A percentile compares a stretch with the other conserved stretches of the same genome.
Conservation (phyloP, 2,888 invertebrate genomes). For the Meghimatium bilineatum region DNA sequence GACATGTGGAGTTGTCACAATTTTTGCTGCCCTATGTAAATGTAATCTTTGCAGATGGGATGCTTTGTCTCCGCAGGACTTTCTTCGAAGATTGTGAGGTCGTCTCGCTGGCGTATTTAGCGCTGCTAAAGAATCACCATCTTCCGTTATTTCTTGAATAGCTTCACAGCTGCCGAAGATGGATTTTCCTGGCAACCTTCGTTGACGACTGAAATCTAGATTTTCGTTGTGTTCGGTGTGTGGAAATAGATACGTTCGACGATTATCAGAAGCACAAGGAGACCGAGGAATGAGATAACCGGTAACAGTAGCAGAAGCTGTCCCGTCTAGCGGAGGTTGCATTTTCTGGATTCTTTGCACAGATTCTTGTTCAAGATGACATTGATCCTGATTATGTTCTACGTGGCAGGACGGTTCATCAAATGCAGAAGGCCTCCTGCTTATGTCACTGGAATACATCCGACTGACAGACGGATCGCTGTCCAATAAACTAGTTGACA, state of each 20-base stretch:
- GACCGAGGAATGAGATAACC: constrained; percentile 42
- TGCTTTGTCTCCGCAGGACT: constrained; percentile 43
- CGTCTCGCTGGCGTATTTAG: background rate
- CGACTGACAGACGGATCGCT: constrained; percentile 47
- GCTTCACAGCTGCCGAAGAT: constrained; percentile 27
- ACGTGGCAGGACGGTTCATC: constrained; percentile 1
- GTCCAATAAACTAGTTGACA: constrained; percentile 55
- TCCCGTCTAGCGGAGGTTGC: background rate
- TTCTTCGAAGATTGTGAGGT: constrained; percentile 25
- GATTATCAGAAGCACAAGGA: constrained; percentile 35
- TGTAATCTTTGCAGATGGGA: constrained; percentile 12
- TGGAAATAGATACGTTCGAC: constrained; percentile 17
- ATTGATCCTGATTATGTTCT: background rate
- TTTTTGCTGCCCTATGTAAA: background rate
- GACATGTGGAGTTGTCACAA: background rate
- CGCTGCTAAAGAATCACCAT: constrained; percentile 9
- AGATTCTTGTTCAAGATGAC: background rate
- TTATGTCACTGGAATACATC: constrained; percentile 43
- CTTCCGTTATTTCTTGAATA: constrained; percentile 22
- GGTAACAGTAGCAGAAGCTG: background rate
- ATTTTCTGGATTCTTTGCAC: background rate
- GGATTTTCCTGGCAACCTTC: background rate
- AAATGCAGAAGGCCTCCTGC: constrained; percentile 37
- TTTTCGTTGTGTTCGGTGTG: background rate
- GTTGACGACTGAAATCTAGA: background rate